Evolutionary conservation across 2,888 invertebrate genomes (phyloP).

Genomic region (Hirudinaria manillensis): DNA sequence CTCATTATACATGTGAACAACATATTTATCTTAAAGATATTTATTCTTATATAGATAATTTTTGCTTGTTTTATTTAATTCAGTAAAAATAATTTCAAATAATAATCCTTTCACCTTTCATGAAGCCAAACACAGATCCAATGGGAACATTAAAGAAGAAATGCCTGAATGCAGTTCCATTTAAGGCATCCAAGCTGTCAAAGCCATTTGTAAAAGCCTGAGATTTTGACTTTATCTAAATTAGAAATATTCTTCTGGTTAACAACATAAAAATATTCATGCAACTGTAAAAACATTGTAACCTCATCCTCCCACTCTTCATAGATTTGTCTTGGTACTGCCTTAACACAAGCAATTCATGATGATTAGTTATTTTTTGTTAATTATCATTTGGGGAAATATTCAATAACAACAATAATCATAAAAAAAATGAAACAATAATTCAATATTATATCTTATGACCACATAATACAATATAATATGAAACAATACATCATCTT

Average conservation of each 20-base stretch:
- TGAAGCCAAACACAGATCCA: conserved; percentile 30
- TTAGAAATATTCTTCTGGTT: too few species aligned
- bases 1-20: too few species aligned
- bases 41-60: too few species aligned
- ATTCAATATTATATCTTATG: not conserved
- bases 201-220: conserved; percentile 2
- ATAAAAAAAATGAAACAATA: not conserved
- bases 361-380: not conserved
- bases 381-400: not conserved
- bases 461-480: not conserved
- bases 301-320: too few species aligned
- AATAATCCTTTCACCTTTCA: conserved; percentile 27
- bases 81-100: too few species aligned
- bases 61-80: too few species aligned
- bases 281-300: not conserved
- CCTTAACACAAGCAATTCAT: not conserved
- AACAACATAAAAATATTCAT: not conserved
- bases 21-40: too few species aligned
- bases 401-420: not conserved
- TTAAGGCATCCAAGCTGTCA: conserved; percentile 12
- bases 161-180: not conserved
- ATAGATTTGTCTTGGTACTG: not conserved
- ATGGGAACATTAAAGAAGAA: conserved; percentile 28
- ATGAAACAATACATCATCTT: not conserved
- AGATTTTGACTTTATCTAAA: not conserved